A percentile compares a stretch with the other conserved stretches of the same genome.
These are phyloP conservation scores for Prosopocoilus inquinatus DNA, from an alignment of 2,888 invertebrate species.

Conservation along the genomic window DNA sequence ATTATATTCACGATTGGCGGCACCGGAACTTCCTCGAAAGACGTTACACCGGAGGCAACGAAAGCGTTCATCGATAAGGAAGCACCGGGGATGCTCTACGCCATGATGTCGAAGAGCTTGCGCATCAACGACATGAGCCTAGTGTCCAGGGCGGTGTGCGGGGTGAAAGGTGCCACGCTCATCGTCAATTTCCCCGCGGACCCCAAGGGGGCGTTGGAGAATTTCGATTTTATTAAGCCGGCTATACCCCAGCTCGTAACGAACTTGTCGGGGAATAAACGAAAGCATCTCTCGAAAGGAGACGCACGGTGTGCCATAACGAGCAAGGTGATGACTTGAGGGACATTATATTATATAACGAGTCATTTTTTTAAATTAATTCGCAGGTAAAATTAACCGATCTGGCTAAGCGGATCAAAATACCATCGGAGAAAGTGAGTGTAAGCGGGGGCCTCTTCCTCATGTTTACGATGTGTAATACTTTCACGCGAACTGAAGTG, in stretches of 20 bases:
- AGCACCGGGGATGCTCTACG: constrained; percentile 73
- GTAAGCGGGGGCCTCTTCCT: no score
- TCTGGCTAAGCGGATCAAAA: no score
- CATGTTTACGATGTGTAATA: no score
- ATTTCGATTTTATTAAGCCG: constrained; percentile 68
- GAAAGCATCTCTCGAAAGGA: no score
- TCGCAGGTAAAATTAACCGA: no score
- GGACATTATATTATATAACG: no score
- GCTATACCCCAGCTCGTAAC: constrained; percentile 58
- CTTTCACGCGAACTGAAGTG: no score
- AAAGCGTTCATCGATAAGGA: constrained; percentile 71
- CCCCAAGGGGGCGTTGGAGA: constrained; percentile 80
- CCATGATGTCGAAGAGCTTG: constrained; percentile 64
- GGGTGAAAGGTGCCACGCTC: constrained; percentile 76
- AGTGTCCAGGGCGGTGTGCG: constrained; percentile 79
- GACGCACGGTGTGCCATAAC: no score
- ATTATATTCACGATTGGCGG: constrained; percentile 87
- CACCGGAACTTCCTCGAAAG: constrained; percentile 85
- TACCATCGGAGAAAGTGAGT: no score
- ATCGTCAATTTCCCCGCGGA: constrained; percentile 96
- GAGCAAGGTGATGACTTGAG: no score
- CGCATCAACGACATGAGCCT: constrained; percentile 86
- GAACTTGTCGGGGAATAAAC: no score
- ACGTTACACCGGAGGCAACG: constrained; percentile 96
- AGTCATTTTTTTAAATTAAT: no score